A percentile compares a stretch with the other conserved stretches of the same genome.
Evolutionary conservation across 37 sponge, comb jelly and placozoan genomes (phyloP).

Genomic region (Beroe ovata): DNA sequence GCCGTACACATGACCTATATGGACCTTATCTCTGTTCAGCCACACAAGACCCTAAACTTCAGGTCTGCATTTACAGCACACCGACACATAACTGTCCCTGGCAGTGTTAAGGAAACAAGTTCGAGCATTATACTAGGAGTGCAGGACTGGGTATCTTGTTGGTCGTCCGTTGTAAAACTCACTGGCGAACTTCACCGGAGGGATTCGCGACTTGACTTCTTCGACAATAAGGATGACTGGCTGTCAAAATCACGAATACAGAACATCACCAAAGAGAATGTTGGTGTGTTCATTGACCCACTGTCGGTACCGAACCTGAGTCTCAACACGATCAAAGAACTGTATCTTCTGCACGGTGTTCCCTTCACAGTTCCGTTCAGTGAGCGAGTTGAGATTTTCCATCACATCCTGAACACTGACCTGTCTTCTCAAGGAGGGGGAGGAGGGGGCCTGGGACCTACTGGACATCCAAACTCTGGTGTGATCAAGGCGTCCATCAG

Average conservation of each 20-base stretch:
- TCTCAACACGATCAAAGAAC: slow-evolving; percentile 24
- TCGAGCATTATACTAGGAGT: not conserved
- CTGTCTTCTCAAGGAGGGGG: not conserved
- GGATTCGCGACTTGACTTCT: not conserved
- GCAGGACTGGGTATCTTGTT: slow-evolving; percentile 21
- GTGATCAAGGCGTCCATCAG: slow-evolving; percentile 69
- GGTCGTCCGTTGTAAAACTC: not conserved
- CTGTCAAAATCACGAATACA: not conserved
- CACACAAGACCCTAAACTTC: slow-evolving; percentile 46
- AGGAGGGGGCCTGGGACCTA: not conserved
- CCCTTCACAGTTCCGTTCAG: slow-evolving; percentile 33
- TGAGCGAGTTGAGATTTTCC: slow-evolving; percentile 9
- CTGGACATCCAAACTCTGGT: not conserved
- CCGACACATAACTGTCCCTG: slow-evolving; percentile 33
- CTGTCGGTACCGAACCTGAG: slow-evolving; percentile 20
- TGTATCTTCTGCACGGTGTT: slow-evolving; percentile 26
- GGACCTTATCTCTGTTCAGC: slow-evolving; percentile 25
- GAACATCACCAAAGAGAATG: slow-evolving; percentile 27
- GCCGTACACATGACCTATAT: not conserved
- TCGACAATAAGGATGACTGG: slow-evolving; percentile 1
- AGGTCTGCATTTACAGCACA: slow-evolving; percentile 16
- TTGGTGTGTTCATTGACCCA: slow-evolving; percentile 22
- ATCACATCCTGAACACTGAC: slow-evolving; percentile 14
- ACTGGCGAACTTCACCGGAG: slow-evolving; percentile 3
- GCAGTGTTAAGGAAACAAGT: not conserved